Evolutionary conservation across 2,113 vertebrate species (phyloP), one percentile per base, ranked within the genome.

Genomic region (Cyprinus carpio): DNA sequence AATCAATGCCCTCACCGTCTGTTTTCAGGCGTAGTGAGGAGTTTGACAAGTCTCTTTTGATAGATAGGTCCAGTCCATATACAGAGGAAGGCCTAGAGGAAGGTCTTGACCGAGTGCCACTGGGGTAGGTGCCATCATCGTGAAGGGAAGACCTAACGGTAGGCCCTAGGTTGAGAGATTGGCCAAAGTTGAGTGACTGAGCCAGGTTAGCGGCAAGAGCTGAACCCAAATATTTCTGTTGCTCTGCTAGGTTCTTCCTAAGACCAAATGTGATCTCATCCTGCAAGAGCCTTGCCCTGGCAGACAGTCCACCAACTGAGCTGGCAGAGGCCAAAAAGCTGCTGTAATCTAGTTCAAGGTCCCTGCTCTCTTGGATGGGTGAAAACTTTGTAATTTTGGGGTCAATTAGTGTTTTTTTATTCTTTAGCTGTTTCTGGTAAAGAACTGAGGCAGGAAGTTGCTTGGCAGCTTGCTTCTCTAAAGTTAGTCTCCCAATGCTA

Each of bases 391-490:
- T 96, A 64, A 99, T 93, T 90, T 99, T 99, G 1, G 97, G 97
- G 84, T 99, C 98, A 89, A 98, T 95, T 75, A 97, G 85, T 78
- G 96, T 92, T 87, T 98, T 99, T 93, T 99, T 99, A 88, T 97
- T 97, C 87, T 99, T 99, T 86, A 97, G 95, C 85, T 99, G 98
- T 91, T 99, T 99, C 90, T 99, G 97, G 89, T 99, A 99, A 72
- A 99, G 95, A 54, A 99, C 95, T 62, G 98, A 97, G n/a, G 97
- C 96, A 82, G 97, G 97, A 0, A 99, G 94, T 90, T 99, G 98
- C 87, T 99, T 99, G 88, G 98, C 98, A 84, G 98, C 98, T 87
- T 99, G 98, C 82, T 99, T 99, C 93, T 99, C 98, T 84, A 99
- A 95, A 62, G 98, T 99, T 23, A 99, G 96, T 75, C 98, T 95